Base-by-base conservation (phyloP, 1,140 invertebrate genomes). In the Branchinecta lindahli region DNA sequence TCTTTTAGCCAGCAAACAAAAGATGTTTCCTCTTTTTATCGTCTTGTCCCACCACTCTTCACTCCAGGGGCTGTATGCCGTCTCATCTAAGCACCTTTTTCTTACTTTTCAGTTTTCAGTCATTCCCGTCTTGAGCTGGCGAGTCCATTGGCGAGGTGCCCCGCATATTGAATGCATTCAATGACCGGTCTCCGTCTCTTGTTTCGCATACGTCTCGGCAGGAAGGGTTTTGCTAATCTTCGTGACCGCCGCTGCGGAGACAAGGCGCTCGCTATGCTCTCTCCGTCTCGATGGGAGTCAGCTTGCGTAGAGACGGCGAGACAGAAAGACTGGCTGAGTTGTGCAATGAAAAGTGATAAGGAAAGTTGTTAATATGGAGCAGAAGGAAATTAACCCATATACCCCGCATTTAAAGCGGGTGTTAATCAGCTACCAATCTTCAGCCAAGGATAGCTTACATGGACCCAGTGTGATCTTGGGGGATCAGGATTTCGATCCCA, bases 401-500 rank as follows among this genome's bases (percentile, higher is more conserved):
- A 88, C 83, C 78, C 86, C 86, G 73, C 90, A 93, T 78, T 83
- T 97, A 75, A 92, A 92, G 81, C 90, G 88, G 80, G 92, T 97
- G 75, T 84, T 97, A 77, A 94, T 93, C 80, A 93, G 87, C 73
- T 96, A 92, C 83, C 92, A 94, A 82, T 86, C 89, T 75, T 87
- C 88, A 76, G 93, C 94, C 72, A 87, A 89, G 72, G 90, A 91
- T 77, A 94, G 91, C 80, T 83, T 96, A 74, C 90, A 91, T 77
- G 94, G 94, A 66, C 93, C 93, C 33, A 91, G 86, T 78, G 82
- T 81, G 70, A 84, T 85, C 75, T 80, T 84, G 77, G 66, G 46
- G 75, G 77, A 74, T 74, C 44, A 68, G 21, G 18, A 46, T 7
- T 20, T 21, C 8, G 68, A 69, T 10, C 45, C 46, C 46, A 46